Evolutionary conservation across 2,797 vertebrate genomes (phyloP), one percentile per base, ranked within the genome.

Genomic region (Lagorchestes hirsutus): DNA sequence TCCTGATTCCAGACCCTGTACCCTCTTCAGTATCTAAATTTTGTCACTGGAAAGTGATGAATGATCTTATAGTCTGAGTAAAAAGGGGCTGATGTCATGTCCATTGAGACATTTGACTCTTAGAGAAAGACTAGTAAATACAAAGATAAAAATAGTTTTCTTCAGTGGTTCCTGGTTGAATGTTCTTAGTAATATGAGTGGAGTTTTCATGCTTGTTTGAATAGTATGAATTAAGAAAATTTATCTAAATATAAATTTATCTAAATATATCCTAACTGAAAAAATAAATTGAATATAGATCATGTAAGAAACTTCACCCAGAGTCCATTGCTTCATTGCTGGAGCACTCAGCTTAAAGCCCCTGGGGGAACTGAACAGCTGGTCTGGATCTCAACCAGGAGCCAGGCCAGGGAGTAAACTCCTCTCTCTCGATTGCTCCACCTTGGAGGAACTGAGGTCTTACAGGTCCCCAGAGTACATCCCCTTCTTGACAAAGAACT

Each of bases 161-260:
- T 59, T 59, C 58, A 29, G 11, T 1, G 28, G 4, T 16, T 2
- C 4, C 29, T 54, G 82, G 13, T 62, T 91, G 46, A 90, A 4
- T 91, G 16, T 93, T 90, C 54, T 56, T n/a, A 92, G 29, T 54
- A 29, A 29, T 3, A n/a, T 16, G 13, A 3, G n/a, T 55, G 34
- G 6, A 3, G 14, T 34, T 91, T 50, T 29, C 58, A 24, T 56
- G 0, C 87, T 56, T 95, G 58, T 59, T 59, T 59, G 11, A 11
- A 11, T 1, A 59, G 10, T 31, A 31, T 13, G n/a, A n/a, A 24
- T 34, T 92, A 10, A 40, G 2, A 18, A n/a, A 27, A 31, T 40
- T 90, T 59, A 55, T 96, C 11, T 91, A 62, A 62, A 62, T 62
- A 62, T 62, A 62, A 27, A 27, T 31, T 90, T 59, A 55, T 96